Conservation (phyloP, 2,888 invertebrate genomes). For the Acholoe squamosa region DNA sequence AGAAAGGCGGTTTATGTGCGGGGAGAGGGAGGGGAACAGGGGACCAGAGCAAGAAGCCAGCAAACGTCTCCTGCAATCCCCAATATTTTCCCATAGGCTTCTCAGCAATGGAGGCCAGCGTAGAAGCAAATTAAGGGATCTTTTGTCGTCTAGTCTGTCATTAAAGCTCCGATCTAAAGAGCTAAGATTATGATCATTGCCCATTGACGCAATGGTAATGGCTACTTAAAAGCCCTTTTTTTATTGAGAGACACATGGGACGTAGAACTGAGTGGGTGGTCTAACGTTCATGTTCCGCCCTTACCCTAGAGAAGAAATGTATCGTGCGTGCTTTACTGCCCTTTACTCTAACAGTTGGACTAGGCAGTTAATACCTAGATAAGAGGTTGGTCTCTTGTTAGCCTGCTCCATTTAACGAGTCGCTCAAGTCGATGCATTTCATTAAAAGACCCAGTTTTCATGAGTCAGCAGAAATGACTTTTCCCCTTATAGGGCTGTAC, state of each 20-base stretch:
- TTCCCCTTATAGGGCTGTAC: background rate
- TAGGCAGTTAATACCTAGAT: background rate
- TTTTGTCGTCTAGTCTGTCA: background rate
- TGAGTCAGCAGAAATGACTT: background rate
- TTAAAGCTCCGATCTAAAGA: background rate
- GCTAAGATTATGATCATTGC: background rate
- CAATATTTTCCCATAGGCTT: background rate
- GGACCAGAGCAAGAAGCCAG: background rate
- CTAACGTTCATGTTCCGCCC: background rate
- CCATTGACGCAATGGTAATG: slow-evolving; percentile 6
- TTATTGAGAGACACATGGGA: background rate
- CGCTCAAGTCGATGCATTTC: background rate
- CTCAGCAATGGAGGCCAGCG: background rate
- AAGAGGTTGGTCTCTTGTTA: background rate
- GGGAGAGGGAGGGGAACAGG: background rate
- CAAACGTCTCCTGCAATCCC: background rate
- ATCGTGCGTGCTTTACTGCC: background rate
- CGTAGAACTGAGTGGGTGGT: background rate
- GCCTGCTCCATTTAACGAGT: background rate
- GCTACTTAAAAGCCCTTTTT: background rate
- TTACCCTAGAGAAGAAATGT: background rate
- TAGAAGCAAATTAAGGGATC: slow-evolving; percentile 18
- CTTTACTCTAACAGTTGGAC: background rate
- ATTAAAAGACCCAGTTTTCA: background rate
- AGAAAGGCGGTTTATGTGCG: background rate